phyloP scores from a whole-genome alignment of 2,888 invertebrate genomes.

The Latrodectus hesperus region DNA sequence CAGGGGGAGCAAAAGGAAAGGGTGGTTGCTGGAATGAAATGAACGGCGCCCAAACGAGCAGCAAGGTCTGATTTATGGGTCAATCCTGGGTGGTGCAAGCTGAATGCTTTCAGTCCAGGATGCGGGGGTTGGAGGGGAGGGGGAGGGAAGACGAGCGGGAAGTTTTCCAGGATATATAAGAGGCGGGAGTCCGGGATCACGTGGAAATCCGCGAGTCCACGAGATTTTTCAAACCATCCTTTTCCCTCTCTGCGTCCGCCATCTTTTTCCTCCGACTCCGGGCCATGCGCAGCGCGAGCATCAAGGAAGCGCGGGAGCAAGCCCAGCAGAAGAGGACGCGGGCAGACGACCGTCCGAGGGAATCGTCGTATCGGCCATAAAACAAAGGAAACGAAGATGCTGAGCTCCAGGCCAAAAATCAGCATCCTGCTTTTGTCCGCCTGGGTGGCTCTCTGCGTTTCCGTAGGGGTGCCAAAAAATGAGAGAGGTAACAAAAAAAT shows the following conservation, averaged over 20 bases:
- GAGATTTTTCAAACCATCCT: constrained; percentile 1
- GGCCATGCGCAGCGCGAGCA: constrained; percentile 57
- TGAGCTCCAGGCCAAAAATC: constrained; percentile 17
- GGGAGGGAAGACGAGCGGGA: constrained; percentile 1
- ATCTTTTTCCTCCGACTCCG: constrained; percentile 14
- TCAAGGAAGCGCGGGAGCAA: constrained; percentile 46
- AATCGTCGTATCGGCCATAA: neutral
- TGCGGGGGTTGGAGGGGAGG: constrained; percentile 11
- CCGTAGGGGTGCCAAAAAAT: constrained; percentile 62
- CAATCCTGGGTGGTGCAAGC: constrained; percentile 10
- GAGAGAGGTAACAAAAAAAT: constrained; percentile 48
- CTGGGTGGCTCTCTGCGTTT: constrained; percentile 52
- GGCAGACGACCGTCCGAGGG: constrained; percentile 16
- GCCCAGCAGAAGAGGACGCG: constrained; percentile 37
- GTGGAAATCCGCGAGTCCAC: constrained; percentile 26
- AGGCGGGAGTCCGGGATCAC: constrained; percentile 26
- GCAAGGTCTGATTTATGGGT: constrained; percentile 45
- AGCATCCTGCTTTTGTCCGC: constrained; percentile 12
- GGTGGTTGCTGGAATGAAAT: neutral
- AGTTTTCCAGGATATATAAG: constrained; percentile 56
- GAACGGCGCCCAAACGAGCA: neutral
- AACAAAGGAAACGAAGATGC: constrained; percentile 1
- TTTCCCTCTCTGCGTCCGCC: constrained; percentile 19
- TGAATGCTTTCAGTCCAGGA: constrained; percentile 15
- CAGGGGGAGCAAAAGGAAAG: too few species aligned